phyloP scores from a whole-genome alignment of 1,140 invertebrate genomes.

The Zaprionus africanus region DNA sequence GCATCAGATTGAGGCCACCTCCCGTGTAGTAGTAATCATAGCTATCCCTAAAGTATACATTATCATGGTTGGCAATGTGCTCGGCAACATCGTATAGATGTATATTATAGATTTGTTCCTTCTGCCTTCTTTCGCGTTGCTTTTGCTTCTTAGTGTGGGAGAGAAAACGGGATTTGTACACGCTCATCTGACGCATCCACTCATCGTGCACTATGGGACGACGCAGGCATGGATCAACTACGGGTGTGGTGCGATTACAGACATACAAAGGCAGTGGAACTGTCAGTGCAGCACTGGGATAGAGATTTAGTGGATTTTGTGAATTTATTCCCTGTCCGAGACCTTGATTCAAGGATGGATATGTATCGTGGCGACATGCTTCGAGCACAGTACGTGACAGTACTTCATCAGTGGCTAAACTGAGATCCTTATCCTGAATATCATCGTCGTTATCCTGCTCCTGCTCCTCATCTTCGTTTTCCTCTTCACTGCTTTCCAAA shows the following conservation, averaged over 20 bases:
- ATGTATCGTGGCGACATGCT: conserved; percentile 26
- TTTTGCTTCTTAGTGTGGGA: conserved; percentile 3
- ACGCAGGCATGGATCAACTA: conserved; percentile 42
- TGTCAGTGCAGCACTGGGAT: conserved; percentile 37
- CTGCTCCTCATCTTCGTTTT: conserved; percentile 1
- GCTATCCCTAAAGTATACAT: conserved; percentile 58
- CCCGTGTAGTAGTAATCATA: conserved; percentile 74
- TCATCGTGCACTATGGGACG: conserved; percentile 30
- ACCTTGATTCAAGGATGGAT: conserved; percentile 35
- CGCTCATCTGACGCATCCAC: conserved; percentile 19
- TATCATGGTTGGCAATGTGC: conserved; percentile 59
- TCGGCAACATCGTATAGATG: conserved; percentile 59
- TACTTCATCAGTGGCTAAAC: background rate
- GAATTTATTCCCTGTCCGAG: conserved; percentile 18
- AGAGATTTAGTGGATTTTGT: conserved; percentile 13
- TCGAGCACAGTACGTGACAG: conserved; percentile 10
- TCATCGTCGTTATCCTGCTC: too few relatives aligned
- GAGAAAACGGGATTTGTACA: conserved; percentile 3
- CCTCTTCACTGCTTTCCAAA: background rate
- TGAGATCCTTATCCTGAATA: background rate
- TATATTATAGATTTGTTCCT: conserved; percentile 22
- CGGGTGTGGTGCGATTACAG: conserved; percentile 37
- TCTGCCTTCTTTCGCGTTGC: conserved; percentile 47
- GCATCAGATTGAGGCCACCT: conserved; percentile 50
- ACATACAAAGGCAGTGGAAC: conserved; percentile 58